A percentile compares a stretch with the other conserved stretches of the same genome.
Conservation (phyloP, 2,113 vertebrate species). For the Pluvianellus socialis region DNA sequence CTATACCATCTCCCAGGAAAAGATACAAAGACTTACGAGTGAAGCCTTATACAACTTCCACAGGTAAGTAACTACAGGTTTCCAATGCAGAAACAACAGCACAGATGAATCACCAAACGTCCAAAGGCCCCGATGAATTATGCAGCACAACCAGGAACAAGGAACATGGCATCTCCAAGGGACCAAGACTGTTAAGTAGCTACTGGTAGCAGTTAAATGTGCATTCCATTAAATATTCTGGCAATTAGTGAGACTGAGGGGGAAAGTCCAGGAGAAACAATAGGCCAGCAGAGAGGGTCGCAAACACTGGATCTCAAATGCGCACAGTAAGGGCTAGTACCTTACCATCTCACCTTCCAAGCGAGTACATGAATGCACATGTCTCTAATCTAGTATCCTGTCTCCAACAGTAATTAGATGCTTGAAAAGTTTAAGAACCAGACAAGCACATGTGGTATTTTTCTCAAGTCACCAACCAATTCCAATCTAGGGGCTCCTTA, state of each 20-base stretch:
- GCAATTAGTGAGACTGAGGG: neutral
- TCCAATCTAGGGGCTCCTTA: neutral
- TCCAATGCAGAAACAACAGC: neutral
- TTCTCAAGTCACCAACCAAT: neutral
- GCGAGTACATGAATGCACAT: neutral
- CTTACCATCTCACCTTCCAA: neutral
- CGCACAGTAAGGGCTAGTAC: neutral
- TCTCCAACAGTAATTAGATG: neutral
- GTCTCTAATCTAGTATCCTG: neutral
- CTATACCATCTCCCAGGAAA: neutral
- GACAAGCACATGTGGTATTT: neutral
- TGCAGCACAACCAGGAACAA: neutral
- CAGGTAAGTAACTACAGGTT: neutral
- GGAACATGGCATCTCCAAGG: neutral
- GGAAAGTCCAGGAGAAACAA: neutral
- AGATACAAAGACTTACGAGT: neutral
- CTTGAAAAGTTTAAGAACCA: neutral
- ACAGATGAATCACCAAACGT: rapidly evolving
- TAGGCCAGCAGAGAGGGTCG: neutral
- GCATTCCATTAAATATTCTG: neutral
- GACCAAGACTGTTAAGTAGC: neutral
- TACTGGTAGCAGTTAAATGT: neutral
- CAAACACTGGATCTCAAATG: neutral
- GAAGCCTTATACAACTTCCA: neutral
- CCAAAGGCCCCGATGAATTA: neutral